Percentiles rank a stretch among this genome's conserved stretches.
Evolutionary conservation across 2,113 vertebrate genomes (phyloP).

Genomic region (Sinocyclocheilus grahami): DNA sequence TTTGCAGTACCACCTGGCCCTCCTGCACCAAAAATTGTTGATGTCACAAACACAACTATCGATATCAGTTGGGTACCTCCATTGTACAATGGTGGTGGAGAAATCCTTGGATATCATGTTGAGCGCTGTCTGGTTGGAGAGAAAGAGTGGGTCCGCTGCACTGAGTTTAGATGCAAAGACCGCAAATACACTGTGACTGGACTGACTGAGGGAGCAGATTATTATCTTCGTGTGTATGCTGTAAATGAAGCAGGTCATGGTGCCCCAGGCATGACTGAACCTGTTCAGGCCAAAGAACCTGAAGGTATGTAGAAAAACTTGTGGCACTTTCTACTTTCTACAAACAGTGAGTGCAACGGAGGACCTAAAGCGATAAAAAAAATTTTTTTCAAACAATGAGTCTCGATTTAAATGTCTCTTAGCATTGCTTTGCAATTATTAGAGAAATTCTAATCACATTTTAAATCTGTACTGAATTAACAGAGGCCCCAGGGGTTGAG

Average conservation of each 20-base stretch:
- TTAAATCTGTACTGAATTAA: constrained; percentile 44
- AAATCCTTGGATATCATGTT: constrained; percentile 90
- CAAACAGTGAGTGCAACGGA: background rate
- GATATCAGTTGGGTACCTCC: constrained; percentile 91
- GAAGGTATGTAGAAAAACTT: constrained; percentile 78
- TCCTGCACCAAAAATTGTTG: constrained; percentile 84
- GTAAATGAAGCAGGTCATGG: constrained; percentile 90
- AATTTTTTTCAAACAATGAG: background rate
- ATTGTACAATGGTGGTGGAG: constrained; percentile 90
- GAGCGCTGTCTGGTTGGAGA: constrained; percentile 89
- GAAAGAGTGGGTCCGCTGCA: constrained; percentile 93
- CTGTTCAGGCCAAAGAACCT: constrained; percentile 88
- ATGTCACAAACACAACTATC: constrained; percentile 86
- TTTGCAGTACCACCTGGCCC: constrained; percentile 89
- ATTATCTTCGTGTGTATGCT: constrained; percentile 87
- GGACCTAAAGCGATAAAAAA: background rate
- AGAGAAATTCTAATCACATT: background rate
- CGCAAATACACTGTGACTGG: constrained; percentile 85
- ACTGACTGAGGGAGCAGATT: constrained; percentile 91
- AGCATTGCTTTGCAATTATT: background rate
- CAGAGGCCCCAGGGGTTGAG: constrained; percentile 87
- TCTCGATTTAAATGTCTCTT: background rate
- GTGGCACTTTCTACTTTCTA: background rate
- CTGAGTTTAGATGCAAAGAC: constrained; percentile 87
- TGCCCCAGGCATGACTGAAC: constrained; percentile 88